phyloP scores from a whole-genome alignment of 2,888 invertebrate genomes.

The Empis livida region DNA sequence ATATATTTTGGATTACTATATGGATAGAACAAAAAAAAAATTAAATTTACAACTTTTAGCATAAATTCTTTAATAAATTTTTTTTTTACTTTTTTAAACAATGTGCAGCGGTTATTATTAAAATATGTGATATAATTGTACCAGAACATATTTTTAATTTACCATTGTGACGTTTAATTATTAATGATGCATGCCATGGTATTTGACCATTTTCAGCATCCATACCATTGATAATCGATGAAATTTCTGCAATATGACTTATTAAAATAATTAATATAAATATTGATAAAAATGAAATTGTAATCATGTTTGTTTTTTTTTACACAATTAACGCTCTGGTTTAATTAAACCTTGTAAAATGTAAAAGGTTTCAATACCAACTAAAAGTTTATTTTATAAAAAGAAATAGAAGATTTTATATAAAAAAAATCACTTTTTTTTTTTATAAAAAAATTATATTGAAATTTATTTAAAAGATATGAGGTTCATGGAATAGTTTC shows the following conservation, averaged over 20 bases:
- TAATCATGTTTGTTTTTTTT: no score
- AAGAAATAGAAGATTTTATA: no score
- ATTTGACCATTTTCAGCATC: constrained; percentile 4
- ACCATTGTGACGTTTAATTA: neutral
- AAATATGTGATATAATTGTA: constrained; percentile 1
- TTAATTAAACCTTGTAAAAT: no score
- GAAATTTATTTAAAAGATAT: no score
- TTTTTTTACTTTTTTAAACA: constrained; percentile 1
- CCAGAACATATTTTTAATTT: constrained; percentile 2
- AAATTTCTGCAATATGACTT: neutral
- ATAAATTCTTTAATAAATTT: neutral
- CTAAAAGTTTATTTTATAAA: no score
- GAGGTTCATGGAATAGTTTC: no score
- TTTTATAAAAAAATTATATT: no score
- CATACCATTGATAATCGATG: constrained; percentile 4
- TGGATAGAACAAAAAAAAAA: neutral
- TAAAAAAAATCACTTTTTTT: no score
- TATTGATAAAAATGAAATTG: no score
- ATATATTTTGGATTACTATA: neutral
- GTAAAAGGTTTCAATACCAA: no score
- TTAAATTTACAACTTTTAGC: neutral
- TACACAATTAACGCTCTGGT: no score
- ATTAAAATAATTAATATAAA: no score
- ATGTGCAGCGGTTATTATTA: constrained; percentile 5
- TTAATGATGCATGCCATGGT: constrained; percentile 3